These are phyloP conservation scores for Stenodera caucasica DNA, from an alignment of 2,888 invertebrate genomes.

Conservation along the genomic window DNA sequence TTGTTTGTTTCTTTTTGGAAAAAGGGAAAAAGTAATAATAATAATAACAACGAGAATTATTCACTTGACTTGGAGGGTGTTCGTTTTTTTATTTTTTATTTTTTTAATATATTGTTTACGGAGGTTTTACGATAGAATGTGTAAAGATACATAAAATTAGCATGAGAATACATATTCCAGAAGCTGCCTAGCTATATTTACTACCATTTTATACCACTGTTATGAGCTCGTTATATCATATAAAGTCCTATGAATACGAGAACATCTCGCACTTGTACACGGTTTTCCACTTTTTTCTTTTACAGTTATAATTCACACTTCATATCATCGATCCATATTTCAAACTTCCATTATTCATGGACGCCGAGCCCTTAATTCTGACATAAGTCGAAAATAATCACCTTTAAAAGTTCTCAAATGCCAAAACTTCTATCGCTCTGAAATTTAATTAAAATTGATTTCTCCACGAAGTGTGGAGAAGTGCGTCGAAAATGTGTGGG, in stretches of 20 bases:
- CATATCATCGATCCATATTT: not conserved
- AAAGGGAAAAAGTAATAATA: no score
- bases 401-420: no score
- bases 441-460: constrained; percentile 39
- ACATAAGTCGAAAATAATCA: no score
- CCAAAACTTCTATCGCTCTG: constrained; percentile 42
- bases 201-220: constrained; percentile 51
- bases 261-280: constrained; percentile 45
- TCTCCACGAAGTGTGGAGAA: no score
- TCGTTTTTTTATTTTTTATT: not conserved
- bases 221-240: constrained; percentile 50
- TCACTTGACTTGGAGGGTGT: not conserved
- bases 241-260: constrained; percentile 51
- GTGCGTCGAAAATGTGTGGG: not conserved
- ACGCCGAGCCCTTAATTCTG: no score
- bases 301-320: constrained; percentile 32
- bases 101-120: constrained; percentile 30
- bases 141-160: constrained; percentile 44
- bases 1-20: no score
- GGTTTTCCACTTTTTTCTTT: constrained; percentile 49
- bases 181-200: constrained; percentile 48
- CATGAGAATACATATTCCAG: constrained; percentile 50
- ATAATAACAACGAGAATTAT: not conserved
- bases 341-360: not conserved
- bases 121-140: constrained; percentile 25